These are phyloP conservation scores for Malthinus seriepunctatus DNA, from an alignment of 2,888 invertebrate species.

Conservation along the genomic window DNA sequence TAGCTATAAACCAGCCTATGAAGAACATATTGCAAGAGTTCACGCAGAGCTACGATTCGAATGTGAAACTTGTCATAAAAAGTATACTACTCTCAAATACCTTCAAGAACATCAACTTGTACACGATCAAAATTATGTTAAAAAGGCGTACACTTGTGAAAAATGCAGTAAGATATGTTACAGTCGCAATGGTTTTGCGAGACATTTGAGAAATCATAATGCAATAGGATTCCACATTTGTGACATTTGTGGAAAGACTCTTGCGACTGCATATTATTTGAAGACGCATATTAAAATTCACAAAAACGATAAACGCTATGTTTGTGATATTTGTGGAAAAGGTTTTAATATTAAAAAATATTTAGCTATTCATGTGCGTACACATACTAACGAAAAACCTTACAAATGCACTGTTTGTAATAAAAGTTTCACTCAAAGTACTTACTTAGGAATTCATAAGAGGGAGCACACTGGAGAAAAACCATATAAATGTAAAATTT, in stretches of 20 bases:
- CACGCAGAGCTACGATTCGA: slow-evolving; percentile 21
- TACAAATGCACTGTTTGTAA: too few relatives aligned
- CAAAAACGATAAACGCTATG: slow-evolving; percentile 9
- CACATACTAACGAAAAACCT: too few relatives aligned
- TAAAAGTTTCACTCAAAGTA: too few relatives aligned
- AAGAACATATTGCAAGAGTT: slow-evolving; percentile 31
- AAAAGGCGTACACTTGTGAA: slow-evolving; percentile 23
- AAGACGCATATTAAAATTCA: slow-evolving; percentile 37
- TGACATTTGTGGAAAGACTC: slow-evolving; percentile 52
- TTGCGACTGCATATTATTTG: slow-evolving; percentile 36
- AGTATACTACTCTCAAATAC: slow-evolving; percentile 50
- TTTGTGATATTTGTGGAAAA: too few relatives aligned
- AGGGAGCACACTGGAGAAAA: too few relatives aligned
- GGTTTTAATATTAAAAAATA: too few relatives aligned
- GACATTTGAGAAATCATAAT: slow-evolving; percentile 23
- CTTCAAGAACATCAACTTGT: slow-evolving; percentile 22
- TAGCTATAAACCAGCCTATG: slow-evolving; percentile 29
- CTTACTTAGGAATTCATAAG: too few relatives aligned
- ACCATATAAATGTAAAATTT: too few relatives aligned
- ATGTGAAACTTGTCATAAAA: slow-evolving; percentile 52
- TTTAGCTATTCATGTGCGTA: too few relatives aligned
- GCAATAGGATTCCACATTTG: slow-evolving; percentile 43
- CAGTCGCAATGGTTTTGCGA: slow-evolving; percentile 6
- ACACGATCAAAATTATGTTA: slow-evolving; percentile 28
- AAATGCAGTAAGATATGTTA: slow-evolving; percentile 19